Evolutionary conservation across 2,888 invertebrate genomes (phyloP), one percentile per base, ranked within the genome.

Genomic region (Embidobia sp.): DNA sequence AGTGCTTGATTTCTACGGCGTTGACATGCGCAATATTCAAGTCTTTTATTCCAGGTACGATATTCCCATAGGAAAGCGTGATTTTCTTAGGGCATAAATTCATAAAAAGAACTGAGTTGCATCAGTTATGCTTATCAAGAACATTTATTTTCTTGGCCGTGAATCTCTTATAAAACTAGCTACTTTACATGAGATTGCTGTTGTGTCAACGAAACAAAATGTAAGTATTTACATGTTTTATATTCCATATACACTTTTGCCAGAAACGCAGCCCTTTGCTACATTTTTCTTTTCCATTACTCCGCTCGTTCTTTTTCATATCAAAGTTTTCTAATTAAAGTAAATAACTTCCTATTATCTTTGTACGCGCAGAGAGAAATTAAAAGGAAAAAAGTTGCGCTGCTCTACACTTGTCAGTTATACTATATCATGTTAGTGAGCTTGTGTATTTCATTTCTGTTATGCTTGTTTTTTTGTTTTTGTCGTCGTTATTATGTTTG

Each of bases 161-260:
- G 46, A 46, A 53, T 37, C 37, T 67, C 35, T 48, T 48, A 42
- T 42, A 40, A 40, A 57, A 49, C 40, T 37, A 37, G 27, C 40
- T 69, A 46, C 57, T 57, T 69, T 57, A 49, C 49, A 57, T 49
- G 49, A 57, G 37, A 57, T 27, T 49, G 27, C 57, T 19, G 48
- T 35, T 37, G 59, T 69, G 59, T 59, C 69, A 59, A 51, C 69
- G 31, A 49, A 48, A 44, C 57, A 19, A 35, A 48, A 57, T 57
- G 29, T 57, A 31, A 53, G 48, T 53, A 57, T 53, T 67, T 57
- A 57, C 67, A 27, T 29, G 48, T 19, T 57, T 57, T 57, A 66
- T 40, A 66, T 55, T 49, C 33, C 18, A 29, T 26, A 33, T 44
- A 29, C 19, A 35, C 46, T 42, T 48, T 8, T 15, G 40, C 15